Percentiles rank a stretch among this genome's conserved stretches.
Evolutionary conservation across 2,888 invertebrate genomes (phyloP).

Genomic region (Lacanobia oleracea): DNA sequence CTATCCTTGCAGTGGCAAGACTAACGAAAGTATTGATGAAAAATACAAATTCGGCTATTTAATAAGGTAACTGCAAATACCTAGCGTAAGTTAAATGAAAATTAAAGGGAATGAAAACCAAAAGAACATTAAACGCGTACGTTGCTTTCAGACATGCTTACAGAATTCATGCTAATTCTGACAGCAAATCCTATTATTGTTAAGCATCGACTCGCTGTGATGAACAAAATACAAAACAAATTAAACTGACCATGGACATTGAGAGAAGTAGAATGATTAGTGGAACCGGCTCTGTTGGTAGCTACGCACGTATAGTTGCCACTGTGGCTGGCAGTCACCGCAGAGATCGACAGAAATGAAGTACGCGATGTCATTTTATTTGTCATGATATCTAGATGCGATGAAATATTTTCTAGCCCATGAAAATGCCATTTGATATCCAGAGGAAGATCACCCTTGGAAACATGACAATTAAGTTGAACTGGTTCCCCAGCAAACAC

Average conservation of each 20-base stretch:
- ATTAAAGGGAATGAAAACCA: conserved; percentile 54
- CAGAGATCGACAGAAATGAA: conserved; percentile 94
- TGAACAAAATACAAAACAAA: conserved; percentile 66
- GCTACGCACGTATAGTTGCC: conserved; percentile 95
- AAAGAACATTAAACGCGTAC: conserved; percentile 75
- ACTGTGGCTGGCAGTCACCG: conserved; percentile 92
- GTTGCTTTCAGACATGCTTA: conserved; percentile 75
- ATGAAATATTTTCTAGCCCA: conserved; percentile 90
- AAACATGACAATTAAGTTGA: conserved; percentile 92
- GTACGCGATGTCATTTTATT: conserved; percentile 92
- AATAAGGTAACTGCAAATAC: background rate
- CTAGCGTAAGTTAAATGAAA: conserved; percentile 57
- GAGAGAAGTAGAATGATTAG: conserved; percentile 92
- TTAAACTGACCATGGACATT: conserved; percentile 90
- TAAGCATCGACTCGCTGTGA: conserved; percentile 74
- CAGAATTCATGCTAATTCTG: conserved; percentile 85
- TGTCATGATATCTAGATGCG: conserved; percentile 91
- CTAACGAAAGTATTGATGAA: background rate
- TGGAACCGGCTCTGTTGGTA: conserved; percentile 93
- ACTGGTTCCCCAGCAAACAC: conserved; percentile 93
- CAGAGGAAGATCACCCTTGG: conserved; percentile 94
- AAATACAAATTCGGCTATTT: background rate
- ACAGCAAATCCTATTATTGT: conserved; percentile 69
- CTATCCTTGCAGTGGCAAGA: conserved; percentile 70
- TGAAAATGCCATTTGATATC: conserved; percentile 94